Conservation (phyloP, 2,888 invertebrate species). For the Pammene aurita region DNA sequence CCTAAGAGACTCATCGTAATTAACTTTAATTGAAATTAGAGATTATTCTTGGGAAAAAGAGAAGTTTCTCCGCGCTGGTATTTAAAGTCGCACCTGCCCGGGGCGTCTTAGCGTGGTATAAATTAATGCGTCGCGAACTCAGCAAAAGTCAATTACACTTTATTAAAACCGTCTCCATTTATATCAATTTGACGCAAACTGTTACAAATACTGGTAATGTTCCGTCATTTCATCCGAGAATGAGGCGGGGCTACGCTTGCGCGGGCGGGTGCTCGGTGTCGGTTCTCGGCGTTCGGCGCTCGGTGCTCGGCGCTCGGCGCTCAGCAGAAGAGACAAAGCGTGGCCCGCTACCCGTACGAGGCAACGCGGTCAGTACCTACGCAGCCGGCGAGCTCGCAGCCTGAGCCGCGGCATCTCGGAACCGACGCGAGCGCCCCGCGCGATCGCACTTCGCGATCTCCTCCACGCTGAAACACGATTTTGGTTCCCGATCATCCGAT, state of each 20-base stretch:
- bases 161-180: slow-evolving; percentile 84
- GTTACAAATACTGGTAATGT: slow-evolving; percentile 84
- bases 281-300: slow-evolving; percentile 34
- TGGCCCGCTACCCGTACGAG: slow-evolving; percentile 48
- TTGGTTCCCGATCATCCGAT: slow-evolving; percentile 46
- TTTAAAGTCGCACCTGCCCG: slow-evolving; percentile 80
- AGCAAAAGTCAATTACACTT: slow-evolving; percentile 84
- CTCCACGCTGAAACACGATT: slow-evolving; percentile 35
- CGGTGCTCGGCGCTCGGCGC: slow-evolving; percentile 45
- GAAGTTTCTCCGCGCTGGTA: slow-evolving; percentile 71
- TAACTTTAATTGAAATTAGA: slow-evolving; percentile 79
- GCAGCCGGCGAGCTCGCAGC: slow-evolving; percentile 61
- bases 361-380: slow-evolving; percentile 56
- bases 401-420: slow-evolving; percentile 28
- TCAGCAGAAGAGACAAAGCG: slow-evolving; percentile 56
- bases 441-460: slow-evolving; percentile 49
- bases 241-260: slow-evolving; percentile 82
- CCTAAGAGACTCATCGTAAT: slow-evolving; percentile 76
- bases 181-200: slow-evolving; percentile 84
- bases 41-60: slow-evolving; percentile 76
- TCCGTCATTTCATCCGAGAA: slow-evolving; percentile 78
- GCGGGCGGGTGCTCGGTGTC: slow-evolving; percentile 55
- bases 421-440: slow-evolving; percentile 51
- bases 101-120: slow-evolving; percentile 80
- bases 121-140: slow-evolving; percentile 83